A percentile compares a stretch with the other conserved stretches of the same genome.
Evolutionary conservation across 1,140 invertebrate genomes (phyloP).

Genomic region (Hesperophylax magnus): DNA sequence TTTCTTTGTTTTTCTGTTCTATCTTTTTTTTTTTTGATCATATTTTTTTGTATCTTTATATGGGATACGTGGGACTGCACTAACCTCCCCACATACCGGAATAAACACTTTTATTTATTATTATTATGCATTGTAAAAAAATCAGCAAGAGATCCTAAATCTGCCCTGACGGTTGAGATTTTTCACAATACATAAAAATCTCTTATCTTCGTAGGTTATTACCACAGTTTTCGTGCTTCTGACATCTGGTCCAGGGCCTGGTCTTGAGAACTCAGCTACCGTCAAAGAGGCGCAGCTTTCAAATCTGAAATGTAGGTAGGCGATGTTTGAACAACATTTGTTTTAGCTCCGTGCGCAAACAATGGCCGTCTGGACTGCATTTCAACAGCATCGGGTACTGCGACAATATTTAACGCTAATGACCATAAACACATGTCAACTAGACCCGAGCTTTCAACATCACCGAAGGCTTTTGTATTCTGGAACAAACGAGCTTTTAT

Average conservation of each 20-base stretch:
- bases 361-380: background rate
- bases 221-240: no score
- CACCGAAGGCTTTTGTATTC: background rate
- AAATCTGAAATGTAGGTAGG: slow-evolving; percentile 9
- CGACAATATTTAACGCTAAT: slow-evolving; percentile 29
- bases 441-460: background rate
- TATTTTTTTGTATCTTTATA: no score
- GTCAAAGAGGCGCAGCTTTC: slow-evolving; percentile 17
- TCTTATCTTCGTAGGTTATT: no score
- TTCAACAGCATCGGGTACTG: background rate
- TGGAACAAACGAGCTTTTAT: background rate
- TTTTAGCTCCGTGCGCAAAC: slow-evolving; percentile 37
- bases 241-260: background rate
- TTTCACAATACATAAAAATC: no score
- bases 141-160: no score
- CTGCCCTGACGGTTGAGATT: no score
- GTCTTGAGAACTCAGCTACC: slow-evolving; percentile 1
- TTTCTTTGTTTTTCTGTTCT: no score
- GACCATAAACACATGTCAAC: slow-evolving; percentile 35
- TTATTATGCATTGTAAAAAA: no score
- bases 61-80: no score
- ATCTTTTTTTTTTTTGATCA: no score
- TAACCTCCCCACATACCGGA: no score
- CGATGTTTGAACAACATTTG: slow-evolving; percentile 45
- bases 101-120: no score